These are phyloP conservation scores for Lophius americanus DNA, from an alignment of 2,797 vertebrate species.

Conservation along the genomic window DNA sequence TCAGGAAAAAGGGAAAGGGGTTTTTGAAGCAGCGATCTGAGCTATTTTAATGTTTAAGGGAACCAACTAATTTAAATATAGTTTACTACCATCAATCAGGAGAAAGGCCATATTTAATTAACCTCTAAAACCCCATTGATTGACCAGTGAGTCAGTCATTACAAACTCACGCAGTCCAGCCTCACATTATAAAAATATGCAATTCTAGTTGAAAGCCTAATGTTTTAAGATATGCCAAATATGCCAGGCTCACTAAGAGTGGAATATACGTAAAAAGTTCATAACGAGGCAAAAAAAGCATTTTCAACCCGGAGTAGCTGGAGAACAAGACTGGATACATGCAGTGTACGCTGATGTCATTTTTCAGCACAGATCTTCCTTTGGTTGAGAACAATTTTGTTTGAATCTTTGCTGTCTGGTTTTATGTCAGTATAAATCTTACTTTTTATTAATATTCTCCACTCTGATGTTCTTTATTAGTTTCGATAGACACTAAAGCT, in stretches of 20 bases:
- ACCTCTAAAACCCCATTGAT: slow-evolving; percentile 5
- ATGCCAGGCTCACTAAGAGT: neutral
- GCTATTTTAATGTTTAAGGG: neutral
- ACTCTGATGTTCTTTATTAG: slow-evolving; percentile 48
- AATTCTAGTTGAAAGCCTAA: too few relatives aligned
- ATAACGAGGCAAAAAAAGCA: neutral
- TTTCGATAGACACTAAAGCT: neutral
- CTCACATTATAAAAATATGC: neutral
- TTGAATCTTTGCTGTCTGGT: slow-evolving; percentile 60
- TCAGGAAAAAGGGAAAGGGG: neutral
- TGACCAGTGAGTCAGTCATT: slow-evolving; percentile 1
- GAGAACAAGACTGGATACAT: neutral
- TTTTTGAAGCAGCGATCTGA: neutral
- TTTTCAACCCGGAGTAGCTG: neutral
- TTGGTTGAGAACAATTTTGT: slow-evolving; percentile 30
- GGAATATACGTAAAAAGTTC: neutral
- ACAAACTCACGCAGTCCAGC: neutral
- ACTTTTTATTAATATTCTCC: slow-evolving; percentile 50
- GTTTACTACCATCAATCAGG: neutral
- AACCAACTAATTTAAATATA: neutral
- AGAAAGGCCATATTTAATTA: slow-evolving; percentile 12
- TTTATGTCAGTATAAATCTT: slow-evolving; percentile 58
- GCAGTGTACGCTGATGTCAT: slow-evolving; percentile 1
- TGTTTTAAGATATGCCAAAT: neutral
- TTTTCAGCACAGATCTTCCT: slow-evolving; percentile 11